Evolutionary conservation across 2,113 vertebrate species (phyloP).

Genomic region (Laterallus jamaicensis): DNA sequence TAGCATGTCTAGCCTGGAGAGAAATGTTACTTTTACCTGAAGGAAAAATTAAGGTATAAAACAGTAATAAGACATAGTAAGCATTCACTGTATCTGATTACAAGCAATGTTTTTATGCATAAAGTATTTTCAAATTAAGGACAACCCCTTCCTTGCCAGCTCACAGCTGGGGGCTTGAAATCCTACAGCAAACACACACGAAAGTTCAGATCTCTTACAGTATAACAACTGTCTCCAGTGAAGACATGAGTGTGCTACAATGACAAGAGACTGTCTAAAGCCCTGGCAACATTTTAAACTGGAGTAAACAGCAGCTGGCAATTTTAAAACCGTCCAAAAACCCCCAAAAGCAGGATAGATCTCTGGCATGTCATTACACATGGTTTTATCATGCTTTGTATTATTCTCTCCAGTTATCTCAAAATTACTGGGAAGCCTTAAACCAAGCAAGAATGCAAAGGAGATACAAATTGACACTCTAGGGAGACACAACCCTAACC

Average conservation of each 20-base stretch:
- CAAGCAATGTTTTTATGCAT: neutral
- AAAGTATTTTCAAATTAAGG: neutral
- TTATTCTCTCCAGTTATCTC: neutral
- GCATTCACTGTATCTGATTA: neutral
- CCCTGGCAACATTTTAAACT: neutral
- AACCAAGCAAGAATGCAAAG: neutral
- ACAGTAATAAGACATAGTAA: neutral
- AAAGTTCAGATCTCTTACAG: neutral
- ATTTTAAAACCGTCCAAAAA: neutral
- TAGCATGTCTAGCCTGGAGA: neutral
- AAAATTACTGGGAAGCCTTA: neutral
- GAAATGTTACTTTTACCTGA: neutral
- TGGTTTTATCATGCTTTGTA: neutral
- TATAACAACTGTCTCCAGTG: neutral
- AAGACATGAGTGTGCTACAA: neutral
- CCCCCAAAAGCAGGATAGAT: neutral
- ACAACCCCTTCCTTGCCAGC: neutral
- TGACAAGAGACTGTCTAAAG: neutral
- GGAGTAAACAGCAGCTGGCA: neutral
- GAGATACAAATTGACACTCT: accelerated
- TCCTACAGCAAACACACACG: neutral
- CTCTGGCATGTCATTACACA: neutral
- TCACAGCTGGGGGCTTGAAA: neutral
- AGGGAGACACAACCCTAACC: neutral
- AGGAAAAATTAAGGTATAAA: neutral